Percentiles rank a stretch among this genome's conserved stretches.
These are phyloP conservation scores for Steromphala cineraria DNA, from an alignment of 2,888 invertebrate genomes.

Conservation along the genomic window DNA sequence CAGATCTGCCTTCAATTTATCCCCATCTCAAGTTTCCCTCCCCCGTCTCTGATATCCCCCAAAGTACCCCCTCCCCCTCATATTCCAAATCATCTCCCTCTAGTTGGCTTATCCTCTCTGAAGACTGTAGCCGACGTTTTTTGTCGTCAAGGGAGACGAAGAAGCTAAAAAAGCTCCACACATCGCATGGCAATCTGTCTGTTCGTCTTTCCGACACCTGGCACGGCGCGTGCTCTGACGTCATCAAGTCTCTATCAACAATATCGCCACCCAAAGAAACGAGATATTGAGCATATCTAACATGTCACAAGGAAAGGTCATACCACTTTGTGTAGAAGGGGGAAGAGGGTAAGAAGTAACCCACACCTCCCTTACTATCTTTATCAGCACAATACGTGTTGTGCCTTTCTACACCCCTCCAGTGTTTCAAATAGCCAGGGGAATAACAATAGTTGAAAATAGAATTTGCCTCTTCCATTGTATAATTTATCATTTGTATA, in stretches of 20 bases:
- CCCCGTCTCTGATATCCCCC: no score
- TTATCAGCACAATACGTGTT: no score
- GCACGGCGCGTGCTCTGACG: neutral
- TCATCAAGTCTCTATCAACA: neutral
- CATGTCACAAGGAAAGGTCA: neutral
- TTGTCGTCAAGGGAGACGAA: neutral
- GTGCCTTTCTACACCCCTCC: neutral
- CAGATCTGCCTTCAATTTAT: neutral
- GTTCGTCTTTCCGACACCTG: neutral
- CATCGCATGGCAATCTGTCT: neutral
- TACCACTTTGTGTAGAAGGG: neutral
- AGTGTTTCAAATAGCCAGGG: neutral
- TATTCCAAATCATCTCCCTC: no score
- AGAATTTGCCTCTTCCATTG: neutral
- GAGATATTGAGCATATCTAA: neutral
- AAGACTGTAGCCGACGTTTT: neutral
- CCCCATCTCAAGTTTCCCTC: neutral
- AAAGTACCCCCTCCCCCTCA: no score
- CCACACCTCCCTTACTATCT: no score
- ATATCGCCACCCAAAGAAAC: conserved; percentile 5
- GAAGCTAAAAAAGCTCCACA: neutral
- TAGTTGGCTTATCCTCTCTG: neutral
- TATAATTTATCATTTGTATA: neutral
- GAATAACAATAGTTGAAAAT: neutral
- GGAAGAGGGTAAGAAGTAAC: neutral